phyloP scores from a whole-genome alignment of 2,797 vertebrate species.

The Argentina silus region DNA sequence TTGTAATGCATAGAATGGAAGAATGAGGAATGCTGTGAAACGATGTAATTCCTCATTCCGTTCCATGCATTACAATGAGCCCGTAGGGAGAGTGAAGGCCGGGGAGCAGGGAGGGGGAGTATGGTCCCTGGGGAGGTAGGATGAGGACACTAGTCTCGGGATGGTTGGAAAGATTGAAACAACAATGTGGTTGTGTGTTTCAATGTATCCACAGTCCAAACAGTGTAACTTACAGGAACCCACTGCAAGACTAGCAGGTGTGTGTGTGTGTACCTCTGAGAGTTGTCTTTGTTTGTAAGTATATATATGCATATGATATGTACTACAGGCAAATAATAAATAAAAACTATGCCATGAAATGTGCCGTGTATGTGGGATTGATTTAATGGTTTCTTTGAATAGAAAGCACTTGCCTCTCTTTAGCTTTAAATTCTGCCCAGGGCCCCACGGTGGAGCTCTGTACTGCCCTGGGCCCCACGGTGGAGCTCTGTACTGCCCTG shows the following conservation, averaged over 20 bases:
- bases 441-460: too few species aligned
- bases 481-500: too few species aligned
- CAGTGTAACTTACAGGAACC: conserved; percentile 35
- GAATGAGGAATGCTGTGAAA: too few species aligned
- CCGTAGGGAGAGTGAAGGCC: too few species aligned
- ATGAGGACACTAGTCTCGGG: not conserved
- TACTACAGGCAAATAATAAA: conserved; percentile 72
- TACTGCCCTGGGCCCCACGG: too few species aligned
- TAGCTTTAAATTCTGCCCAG: too few species aligned
- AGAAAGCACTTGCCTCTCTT: too few species aligned
- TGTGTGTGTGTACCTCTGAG: conserved; percentile 51
- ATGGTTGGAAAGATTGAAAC: conserved; percentile 2
- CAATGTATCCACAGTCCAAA: conserved; percentile 6
- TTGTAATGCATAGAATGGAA: too few species aligned
- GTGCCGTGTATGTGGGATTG: conserved; percentile 26
- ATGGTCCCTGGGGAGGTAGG: too few species aligned
- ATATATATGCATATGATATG: conserved; percentile 66
- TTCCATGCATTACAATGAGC: too few species aligned
- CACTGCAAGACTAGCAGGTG: conserved; percentile 41
- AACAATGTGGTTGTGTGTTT: conserved; percentile 17
- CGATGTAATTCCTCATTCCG: too few species aligned
- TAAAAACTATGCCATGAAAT: conserved; percentile 54
- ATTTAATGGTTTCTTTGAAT: conserved; percentile 22
- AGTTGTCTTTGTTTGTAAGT: conserved; percentile 56
- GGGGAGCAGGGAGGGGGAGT: too few species aligned